Percentiles rank a stretch among this genome's conserved stretches.
Conservation (phyloP, 2,888 invertebrate species). For the Amaurobius ferox region DNA sequence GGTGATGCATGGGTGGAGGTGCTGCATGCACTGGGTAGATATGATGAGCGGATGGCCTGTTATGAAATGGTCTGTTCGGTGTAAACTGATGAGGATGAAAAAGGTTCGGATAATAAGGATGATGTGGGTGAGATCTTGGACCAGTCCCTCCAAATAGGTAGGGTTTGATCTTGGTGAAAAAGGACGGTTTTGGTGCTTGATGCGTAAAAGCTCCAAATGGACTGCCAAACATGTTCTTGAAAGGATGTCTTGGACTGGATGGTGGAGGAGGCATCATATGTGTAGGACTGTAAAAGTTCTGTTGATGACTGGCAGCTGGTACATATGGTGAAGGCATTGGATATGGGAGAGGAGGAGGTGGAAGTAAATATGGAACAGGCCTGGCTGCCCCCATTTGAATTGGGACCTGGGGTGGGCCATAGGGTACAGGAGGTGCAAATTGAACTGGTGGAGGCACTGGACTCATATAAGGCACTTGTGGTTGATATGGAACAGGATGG, state of each 20-base stretch:
- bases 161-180: slow-evolving; percentile 55
- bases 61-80: slow-evolving; percentile 48
- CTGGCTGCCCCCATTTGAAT: slow-evolving; percentile 1
- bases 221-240: slow-evolving; percentile 33
- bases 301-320: slow-evolving; percentile 51
- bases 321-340: slow-evolving; percentile 35
- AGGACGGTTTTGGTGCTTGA: slow-evolving; percentile 26
- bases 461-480: slow-evolving; percentile 28
- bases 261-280: slow-evolving; percentile 5
- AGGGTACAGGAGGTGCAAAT: slow-evolving; percentile 11
- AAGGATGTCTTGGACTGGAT: slow-evolving; percentile 28
- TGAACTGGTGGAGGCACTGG: slow-evolving; percentile 1
- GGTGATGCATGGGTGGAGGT: not conserved
- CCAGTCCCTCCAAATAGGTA: slow-evolving; percentile 36
- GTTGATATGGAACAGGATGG: slow-evolving; percentile 50
- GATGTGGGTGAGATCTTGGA: slow-evolving; percentile 47
- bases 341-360: not conserved
- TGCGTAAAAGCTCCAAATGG: slow-evolving; percentile 21
- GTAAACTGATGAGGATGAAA: slow-evolving; percentile 56
- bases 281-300: slow-evolving; percentile 27
- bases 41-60: slow-evolving; percentile 39
- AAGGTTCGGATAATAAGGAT: slow-evolving; percentile 52
- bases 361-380: slow-evolving; percentile 31
- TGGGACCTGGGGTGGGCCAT: not conserved
- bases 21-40: slow-evolving; percentile 1